Evolutionary conservation across 2,797 vertebrate genomes (phyloP).

Genomic region (Rhabdophis nuchalis): DNA sequence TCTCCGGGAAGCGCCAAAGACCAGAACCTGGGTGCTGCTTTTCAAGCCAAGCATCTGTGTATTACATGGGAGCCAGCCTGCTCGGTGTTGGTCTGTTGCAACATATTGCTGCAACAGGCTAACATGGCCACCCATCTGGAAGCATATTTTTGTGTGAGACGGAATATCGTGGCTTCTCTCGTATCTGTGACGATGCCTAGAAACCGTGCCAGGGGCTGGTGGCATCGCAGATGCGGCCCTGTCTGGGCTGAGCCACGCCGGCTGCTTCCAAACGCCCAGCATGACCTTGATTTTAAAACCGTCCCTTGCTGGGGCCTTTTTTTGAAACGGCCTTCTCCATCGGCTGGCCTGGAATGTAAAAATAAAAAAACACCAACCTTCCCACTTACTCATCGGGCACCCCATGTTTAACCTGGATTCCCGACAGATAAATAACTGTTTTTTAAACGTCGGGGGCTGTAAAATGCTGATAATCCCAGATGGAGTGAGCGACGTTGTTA

Average conservation of each 20-base stretch:
- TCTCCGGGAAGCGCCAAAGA: neutral
- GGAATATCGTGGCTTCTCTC: neutral
- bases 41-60: neutral
- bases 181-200: neutral
- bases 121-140: constrained; percentile 3
- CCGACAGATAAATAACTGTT: constrained; percentile 8
- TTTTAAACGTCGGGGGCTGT: constrained; percentile 19
- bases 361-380: no score
- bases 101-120: neutral
- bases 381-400: neutral
- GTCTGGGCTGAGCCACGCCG: neutral
- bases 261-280: neutral
- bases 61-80: neutral
- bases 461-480: constrained; percentile 24
- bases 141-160: neutral
- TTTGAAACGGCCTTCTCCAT: neutral
- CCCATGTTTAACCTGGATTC: constrained; percentile 12
- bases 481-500: constrained; percentile 13
- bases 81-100: neutral
- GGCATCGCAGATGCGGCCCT: neutral
- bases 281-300: neutral
- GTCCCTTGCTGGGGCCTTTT: neutral
- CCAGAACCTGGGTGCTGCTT: neutral
- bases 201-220: neutral
- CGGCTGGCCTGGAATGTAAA: neutral